Evolutionary conservation across 2,888 invertebrate genomes (phyloP).

Genomic region (Xestia rhomboidea): DNA sequence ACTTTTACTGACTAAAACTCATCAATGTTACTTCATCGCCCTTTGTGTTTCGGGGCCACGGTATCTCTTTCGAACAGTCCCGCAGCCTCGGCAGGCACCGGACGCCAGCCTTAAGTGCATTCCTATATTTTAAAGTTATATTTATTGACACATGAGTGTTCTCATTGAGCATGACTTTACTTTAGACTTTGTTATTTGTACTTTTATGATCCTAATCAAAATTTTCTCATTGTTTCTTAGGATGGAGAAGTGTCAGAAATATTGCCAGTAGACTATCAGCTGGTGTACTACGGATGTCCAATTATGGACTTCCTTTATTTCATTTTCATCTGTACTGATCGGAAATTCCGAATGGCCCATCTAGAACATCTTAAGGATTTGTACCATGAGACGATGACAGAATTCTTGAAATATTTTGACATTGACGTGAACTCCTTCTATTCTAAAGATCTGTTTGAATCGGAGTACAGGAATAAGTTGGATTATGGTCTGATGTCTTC

Average conservation of each 20-base stretch:
- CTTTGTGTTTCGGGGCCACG: too few species aligned
- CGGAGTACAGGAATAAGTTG: constrained; percentile 67
- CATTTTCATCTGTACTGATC: constrained; percentile 72
- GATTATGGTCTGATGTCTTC: constrained; percentile 72
- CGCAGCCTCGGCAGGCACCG: too few species aligned
- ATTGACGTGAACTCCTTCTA: constrained; percentile 71
- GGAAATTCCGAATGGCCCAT: constrained; percentile 73
- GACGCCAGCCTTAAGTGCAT: too few species aligned
- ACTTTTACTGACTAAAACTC: too few species aligned
- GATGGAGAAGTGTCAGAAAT: constrained; percentile 70
- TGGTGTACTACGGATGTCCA: constrained; percentile 73
- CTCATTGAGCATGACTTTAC: background rate
- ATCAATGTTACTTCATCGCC: too few species aligned
- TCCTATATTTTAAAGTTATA: background rate
- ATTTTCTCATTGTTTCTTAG: constrained; percentile 58
- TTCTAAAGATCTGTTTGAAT: constrained; percentile 72
- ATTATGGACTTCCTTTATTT: constrained; percentile 75
- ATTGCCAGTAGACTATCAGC: constrained; percentile 76
- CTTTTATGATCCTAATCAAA: background rate
- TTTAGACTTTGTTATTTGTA: background rate
- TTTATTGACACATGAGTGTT: background rate
- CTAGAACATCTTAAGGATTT: constrained; percentile 71
- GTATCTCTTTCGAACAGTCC: too few species aligned
- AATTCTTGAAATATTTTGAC: constrained; percentile 72
- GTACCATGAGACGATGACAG: constrained; percentile 71